A percentile compares a stretch with the other conserved stretches of the same genome.
These are phyloP conservation scores for Eilema griseolum DNA, from an alignment of 2,888 invertebrate genomes.

Conservation along the genomic window DNA sequence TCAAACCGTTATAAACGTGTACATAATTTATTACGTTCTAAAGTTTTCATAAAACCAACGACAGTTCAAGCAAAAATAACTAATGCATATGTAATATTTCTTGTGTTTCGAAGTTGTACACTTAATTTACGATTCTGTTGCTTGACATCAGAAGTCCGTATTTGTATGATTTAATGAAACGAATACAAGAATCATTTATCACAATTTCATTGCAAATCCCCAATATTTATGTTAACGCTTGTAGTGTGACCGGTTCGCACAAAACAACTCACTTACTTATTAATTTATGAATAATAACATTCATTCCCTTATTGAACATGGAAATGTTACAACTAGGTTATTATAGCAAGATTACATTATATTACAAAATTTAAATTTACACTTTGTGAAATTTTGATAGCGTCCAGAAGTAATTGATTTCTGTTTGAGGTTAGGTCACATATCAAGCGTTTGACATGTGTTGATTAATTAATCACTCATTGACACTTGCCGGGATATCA, in stretches of 20 bases:
- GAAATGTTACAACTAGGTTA: not conserved
- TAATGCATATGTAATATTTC: not conserved
- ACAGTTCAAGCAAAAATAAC: not conserved
- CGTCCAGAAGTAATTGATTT: not conserved
- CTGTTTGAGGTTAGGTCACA: not conserved
- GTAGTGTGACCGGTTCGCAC: conserved; percentile 26
- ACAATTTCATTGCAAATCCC: conserved; percentile 31
- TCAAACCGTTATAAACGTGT: not conserved
- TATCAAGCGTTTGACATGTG: not conserved
- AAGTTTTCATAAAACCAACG: conserved; percentile 1
- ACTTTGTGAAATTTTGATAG: not conserved
- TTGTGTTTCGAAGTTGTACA: not conserved
- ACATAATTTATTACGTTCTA: not conserved
- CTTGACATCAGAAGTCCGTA: conserved; percentile 16
- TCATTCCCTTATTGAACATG: not conserved
- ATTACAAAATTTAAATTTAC: not conserved
- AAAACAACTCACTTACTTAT: conserved; percentile 37
- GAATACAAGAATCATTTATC: conserved; percentile 28
- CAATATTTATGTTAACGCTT: conserved; percentile 27
- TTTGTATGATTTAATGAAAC: conserved; percentile 31
- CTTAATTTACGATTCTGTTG: conserved; percentile 9
- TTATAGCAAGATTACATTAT: not conserved
- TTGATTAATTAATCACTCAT: not conserved
- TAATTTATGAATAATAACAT: conserved; percentile 29
- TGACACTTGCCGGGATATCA: not conserved